Evolutionary conservation across 2,797 vertebrate genomes (phyloP).

Genomic region (Pseudochirops cupreus): DNA sequence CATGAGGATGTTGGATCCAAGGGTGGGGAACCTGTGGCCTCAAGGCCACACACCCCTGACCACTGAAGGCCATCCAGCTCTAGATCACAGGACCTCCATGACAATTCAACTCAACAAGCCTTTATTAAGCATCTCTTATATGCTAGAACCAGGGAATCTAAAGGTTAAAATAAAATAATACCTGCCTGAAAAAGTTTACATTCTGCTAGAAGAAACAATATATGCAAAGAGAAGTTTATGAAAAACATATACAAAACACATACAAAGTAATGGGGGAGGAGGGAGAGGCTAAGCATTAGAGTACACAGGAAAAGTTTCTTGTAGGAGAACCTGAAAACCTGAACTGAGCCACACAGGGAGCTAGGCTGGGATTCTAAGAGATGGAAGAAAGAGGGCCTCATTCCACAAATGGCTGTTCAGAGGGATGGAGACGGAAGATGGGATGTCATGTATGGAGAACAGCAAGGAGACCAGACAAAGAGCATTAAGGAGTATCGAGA

Average conservation of each 20-base stretch:
- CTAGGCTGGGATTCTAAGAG: background rate
- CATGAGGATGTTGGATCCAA: background rate
- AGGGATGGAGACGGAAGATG: background rate
- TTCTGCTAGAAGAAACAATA: background rate
- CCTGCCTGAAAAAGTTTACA: background rate
- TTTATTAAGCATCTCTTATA: background rate
- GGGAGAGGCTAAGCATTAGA: background rate
- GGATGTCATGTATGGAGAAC: background rate
- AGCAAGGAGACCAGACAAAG: background rate
- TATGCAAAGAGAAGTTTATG: background rate
- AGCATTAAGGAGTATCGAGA: background rate
- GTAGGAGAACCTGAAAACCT: background rate
- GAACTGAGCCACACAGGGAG: background rate
- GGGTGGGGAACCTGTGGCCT: too few relatives aligned
- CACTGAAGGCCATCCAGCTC: background rate
- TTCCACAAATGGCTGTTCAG: background rate
- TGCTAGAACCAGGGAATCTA: background rate
- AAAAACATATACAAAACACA: background rate
- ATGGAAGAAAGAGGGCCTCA: background rate
- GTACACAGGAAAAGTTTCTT: background rate
- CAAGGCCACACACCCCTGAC: too few relatives aligned
- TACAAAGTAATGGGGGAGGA: background rate
- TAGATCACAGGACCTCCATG: background rate
- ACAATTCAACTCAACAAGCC: background rate
- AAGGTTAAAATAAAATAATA: background rate